Base-by-base conservation (phyloP, 2,888 invertebrate genomes). In the Gonocerus acuteangulatus region DNA sequence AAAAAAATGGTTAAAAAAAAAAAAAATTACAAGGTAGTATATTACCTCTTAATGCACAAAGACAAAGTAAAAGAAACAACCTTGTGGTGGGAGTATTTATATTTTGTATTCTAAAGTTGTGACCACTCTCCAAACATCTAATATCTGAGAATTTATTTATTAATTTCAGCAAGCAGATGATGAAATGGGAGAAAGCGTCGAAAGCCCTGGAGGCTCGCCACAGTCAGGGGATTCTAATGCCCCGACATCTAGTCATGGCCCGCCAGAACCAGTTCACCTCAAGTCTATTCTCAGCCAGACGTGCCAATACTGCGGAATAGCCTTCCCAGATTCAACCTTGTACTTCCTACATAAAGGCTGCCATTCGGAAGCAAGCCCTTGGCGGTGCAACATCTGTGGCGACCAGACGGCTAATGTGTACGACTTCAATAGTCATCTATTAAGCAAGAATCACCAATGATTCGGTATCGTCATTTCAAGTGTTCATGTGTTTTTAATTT, bases 311-410 rank as follows among this genome's bases (percentile, higher is more conserved):
- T 97, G 96, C 77, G 88, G 91, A 69, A 94, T 97, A 71, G 85
- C 89, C 49, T 97, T 95, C 77, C 92, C 93, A 36, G 95, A 97
- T 76, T 90, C 92, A 72, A 96, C 95, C 0, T 80, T 96, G 61
- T 95, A 95, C 77, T 93, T 95, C 77, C 81, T 97, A 67, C 96
- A 97, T 80, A 95, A 95, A 78, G 95, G 95, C 68, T 92, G 96
- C 74, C 96, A 97, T 78, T 95, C 95, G 69, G 93, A 94, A 73
- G 89, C 91, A 68, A 95, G 95, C 77, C 95, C 96, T 1, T 96
- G 87, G 86, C 94, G 94, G 77, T 95, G 95, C 77, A 96, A 96
- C 78, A 91, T 96, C 69, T 97, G 96, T 75, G 95, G 95, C 51
- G 91, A 93, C 75, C 87, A 89, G 73, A 93, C 93, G 76, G 87